phyloP scores from a whole-genome alignment of 2,888 invertebrate genomes.

The Phlogophora meticulosa region DNA sequence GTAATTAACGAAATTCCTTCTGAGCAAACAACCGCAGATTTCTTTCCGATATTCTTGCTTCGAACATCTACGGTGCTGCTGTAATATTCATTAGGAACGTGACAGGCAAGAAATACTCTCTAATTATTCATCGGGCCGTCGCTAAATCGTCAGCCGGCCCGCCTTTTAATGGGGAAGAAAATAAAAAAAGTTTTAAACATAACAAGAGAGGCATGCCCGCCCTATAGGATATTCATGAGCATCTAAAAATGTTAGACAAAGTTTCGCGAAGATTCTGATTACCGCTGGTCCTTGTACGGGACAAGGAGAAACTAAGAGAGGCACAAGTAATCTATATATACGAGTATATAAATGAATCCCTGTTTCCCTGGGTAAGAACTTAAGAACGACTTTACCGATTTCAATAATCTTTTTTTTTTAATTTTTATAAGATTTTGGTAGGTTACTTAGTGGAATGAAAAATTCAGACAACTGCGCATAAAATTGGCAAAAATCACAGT shows the following conservation, averaged over 20 bases:
- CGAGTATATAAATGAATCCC: too few relatives aligned
- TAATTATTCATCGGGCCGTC: conserved; percentile 89
- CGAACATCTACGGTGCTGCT: conserved; percentile 68
- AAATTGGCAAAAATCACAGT: too few relatives aligned
- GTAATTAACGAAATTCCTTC: conserved; percentile 86
- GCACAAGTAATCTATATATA: conserved; percentile 49
- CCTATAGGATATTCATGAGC: conserved; percentile 87
- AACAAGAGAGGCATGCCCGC: conserved; percentile 86
- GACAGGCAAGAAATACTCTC: conserved; percentile 88
- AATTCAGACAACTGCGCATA: too few relatives aligned
- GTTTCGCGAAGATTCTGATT: conserved; percentile 81
- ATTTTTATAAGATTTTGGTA: too few relatives aligned
- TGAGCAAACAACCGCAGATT: conserved; percentile 79
- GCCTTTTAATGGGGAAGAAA: conserved; percentile 86
- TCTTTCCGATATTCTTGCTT: conserved; percentile 73
- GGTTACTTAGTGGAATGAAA: too few relatives aligned
- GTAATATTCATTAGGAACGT: conserved; percentile 89
- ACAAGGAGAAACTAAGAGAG: conserved; percentile 37
- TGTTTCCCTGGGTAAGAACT: too few relatives aligned
- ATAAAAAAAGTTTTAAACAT: conserved; percentile 87
- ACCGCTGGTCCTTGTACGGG: conserved; percentile 73
- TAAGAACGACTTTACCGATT: too few relatives aligned
- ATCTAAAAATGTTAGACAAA: conserved; percentile 77
- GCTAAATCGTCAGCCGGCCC: conserved; percentile 85
- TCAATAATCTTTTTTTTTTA: too few relatives aligned